phyloP scores from a whole-genome alignment of 2,797 vertebrate species.

The Sphenodon punctatus region DNA sequence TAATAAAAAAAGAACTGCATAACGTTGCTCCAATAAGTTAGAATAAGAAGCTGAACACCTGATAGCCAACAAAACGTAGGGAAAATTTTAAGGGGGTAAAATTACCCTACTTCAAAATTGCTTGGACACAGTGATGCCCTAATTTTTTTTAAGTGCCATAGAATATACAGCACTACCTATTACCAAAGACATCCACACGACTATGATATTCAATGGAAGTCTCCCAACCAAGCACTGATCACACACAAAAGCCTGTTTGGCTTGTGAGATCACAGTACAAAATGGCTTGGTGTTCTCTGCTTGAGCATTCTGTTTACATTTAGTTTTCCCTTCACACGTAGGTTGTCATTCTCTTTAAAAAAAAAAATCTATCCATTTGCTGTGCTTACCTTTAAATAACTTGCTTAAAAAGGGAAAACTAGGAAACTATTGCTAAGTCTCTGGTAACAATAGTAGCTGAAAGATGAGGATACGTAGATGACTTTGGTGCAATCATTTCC shows the following conservation, averaged over 20 bases:
- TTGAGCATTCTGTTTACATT: neutral
- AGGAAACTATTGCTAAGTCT: neutral
- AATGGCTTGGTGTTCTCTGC: neutral
- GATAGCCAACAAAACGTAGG: constrained; percentile 30
- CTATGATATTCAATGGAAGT: neutral
- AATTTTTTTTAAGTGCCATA: too few species aligned
- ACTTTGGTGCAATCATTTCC: neutral
- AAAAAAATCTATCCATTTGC: neutral
- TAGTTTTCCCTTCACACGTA: neutral
- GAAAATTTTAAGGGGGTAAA: constrained; percentile 61
- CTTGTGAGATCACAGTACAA: constrained; percentile 3
- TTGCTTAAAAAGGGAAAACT: neutral
- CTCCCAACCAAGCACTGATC: neutral
- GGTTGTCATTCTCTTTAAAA: neutral
- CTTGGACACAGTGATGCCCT: too few species aligned
- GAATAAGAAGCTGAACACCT: constrained; percentile 42
- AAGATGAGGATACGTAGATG: neutral
- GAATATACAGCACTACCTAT: neutral
- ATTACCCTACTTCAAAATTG: constrained; percentile 48
- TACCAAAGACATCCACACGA: too few species aligned
- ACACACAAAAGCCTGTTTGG: neutral
- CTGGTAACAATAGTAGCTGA: neutral
- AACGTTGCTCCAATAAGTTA: constrained; percentile 12
- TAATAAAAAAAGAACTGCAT: constrained; percentile 54
- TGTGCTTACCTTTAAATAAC: neutral